A percentile compares a stretch with the other conserved stretches of the same genome.
Evolutionary conservation across 2,113 vertebrate genomes (phyloP).

Genomic region (Promerops cafer): DNA sequence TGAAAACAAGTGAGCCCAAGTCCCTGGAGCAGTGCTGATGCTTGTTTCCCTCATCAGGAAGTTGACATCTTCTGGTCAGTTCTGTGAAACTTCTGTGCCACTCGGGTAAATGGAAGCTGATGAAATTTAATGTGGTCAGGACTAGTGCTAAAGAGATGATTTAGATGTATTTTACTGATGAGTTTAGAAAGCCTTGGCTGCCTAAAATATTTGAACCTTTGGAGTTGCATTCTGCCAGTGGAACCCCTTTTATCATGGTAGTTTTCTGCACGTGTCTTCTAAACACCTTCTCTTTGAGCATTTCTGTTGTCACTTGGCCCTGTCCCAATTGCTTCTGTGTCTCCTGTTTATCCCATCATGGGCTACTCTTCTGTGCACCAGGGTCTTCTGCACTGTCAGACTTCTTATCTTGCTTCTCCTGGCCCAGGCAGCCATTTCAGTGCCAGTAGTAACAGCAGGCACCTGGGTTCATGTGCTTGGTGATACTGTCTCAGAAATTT

Average conservation of each 20-base stretch:
- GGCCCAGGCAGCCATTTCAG: not conserved
- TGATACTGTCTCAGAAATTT: not conserved
- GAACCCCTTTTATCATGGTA: not conserved
- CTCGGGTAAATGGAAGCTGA: not conserved
- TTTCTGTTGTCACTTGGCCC: not conserved
- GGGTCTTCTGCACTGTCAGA: not conserved
- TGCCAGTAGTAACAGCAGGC: not conserved
- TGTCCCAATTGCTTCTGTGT: not conserved
- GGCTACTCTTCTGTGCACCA: accelerated
- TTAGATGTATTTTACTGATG: not conserved
- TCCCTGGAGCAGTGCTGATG: accelerated
- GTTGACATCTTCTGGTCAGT: not conserved
- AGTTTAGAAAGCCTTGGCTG: not conserved
- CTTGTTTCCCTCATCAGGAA: not conserved
- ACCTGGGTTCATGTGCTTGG: not conserved
- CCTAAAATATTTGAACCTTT: not conserved
- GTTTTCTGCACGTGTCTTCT: accelerated
- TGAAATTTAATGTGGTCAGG: not conserved
- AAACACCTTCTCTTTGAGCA: not conserved
- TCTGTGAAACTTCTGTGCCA: not conserved
- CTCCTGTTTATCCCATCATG: not conserved
- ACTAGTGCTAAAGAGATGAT: not conserved
- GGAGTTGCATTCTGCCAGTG: not conserved
- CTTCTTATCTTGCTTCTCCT: not conserved
- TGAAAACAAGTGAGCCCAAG: not conserved